Evolutionary conservation across 2,797 vertebrate genomes (phyloP), one percentile per base, ranked within the genome.

Genomic region (Delichon dasypus): DNA sequence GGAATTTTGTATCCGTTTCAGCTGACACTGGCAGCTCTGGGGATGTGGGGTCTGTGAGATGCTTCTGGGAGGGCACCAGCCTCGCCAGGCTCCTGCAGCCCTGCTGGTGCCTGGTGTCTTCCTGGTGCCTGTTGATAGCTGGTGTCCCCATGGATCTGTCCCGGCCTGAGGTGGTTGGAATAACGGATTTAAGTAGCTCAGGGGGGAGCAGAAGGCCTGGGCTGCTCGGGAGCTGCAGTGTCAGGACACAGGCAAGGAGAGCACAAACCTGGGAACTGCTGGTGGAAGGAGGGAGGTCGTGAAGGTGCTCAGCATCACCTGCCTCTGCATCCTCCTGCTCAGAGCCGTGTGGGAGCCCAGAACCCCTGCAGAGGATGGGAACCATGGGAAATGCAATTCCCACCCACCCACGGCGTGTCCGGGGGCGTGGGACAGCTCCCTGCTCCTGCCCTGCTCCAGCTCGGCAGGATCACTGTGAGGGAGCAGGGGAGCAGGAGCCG

Each of bases 141-240:
- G 9, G 1, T 4, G 5, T 53, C 42, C 51, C n/a, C 0, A 0
- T 1, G 20, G 44, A 4, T 64, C 77, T 65, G 60, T 30, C 58
- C 72, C 17, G 23, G 14, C 16, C 47, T 13, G 17, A 44, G 30
- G 2, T 9, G 47, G 40, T 16, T 85, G 88, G 19, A 61, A 42
- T 29, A 5, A 67, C 30, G 71, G 23, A 20, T 67, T 57, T 42
- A 3, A 15, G 42, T 8, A 66, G 60, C 60, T 80, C 60, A 53
- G 58, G n/a, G 0, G 1, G 34, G 45, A 45, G 34, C 58, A 26
- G 65, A 6, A 55, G n/a, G 40, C 8, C 6, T n/a, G 65, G 38
- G 44, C 16, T 66, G 77, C 73, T 70, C 5, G 0, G 51, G 66
- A 71, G 34, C 29, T 65, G 47, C 40, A 20, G 64, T 45, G 10